phyloP scores from a whole-genome alignment of 2,888 invertebrate species.

The Hirtodrosophila cameraria region DNA sequence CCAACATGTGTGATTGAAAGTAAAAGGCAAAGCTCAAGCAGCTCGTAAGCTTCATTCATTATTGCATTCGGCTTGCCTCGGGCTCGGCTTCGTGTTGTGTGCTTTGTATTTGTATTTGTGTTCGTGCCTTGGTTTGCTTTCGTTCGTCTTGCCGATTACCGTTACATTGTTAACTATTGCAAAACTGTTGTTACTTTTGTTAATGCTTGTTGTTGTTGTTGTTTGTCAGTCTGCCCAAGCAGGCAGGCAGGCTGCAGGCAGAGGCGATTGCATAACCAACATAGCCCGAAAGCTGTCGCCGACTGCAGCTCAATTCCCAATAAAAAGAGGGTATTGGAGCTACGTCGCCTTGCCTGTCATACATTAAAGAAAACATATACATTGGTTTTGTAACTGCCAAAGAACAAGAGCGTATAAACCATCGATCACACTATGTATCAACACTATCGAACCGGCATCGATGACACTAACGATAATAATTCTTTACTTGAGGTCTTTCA shows the following conservation, averaged over 20 bases:
- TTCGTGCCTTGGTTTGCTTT: constrained; percentile 19
- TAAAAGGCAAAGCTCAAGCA: constrained; percentile 77
- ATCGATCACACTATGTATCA: too few species aligned
- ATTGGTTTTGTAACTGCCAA: too few species aligned
- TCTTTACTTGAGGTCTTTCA: too few species aligned
- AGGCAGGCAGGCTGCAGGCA: constrained; percentile 13
- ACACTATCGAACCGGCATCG: too few species aligned
- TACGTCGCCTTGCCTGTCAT: constrained; percentile 14
- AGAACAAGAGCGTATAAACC: too few species aligned
- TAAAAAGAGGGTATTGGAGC: constrained; percentile 10
- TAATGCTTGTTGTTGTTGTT: constrained; percentile 7
- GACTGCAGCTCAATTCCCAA: constrained; percentile 21
- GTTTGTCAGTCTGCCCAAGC: constrained; percentile 22
- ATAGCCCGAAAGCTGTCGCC: constrained; percentile 29
- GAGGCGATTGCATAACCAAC: constrained; percentile 44
- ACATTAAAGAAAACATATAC: background rate
- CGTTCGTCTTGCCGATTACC: constrained; percentile 60
- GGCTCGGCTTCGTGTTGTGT: constrained; percentile 6
- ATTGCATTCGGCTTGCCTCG: constrained; percentile 54
- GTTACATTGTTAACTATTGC: constrained; percentile 78
- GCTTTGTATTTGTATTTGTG: constrained; percentile 1
- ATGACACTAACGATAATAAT: too few species aligned
- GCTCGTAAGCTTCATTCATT: constrained; percentile 73
- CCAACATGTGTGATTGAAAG: constrained; percentile 78
- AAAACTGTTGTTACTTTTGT: constrained; percentile 56